Evolutionary conservation across 2,113 vertebrate genomes (phyloP), one percentile per base, ranked within the genome.

Genomic region (Chrysochloris asiatica): DNA sequence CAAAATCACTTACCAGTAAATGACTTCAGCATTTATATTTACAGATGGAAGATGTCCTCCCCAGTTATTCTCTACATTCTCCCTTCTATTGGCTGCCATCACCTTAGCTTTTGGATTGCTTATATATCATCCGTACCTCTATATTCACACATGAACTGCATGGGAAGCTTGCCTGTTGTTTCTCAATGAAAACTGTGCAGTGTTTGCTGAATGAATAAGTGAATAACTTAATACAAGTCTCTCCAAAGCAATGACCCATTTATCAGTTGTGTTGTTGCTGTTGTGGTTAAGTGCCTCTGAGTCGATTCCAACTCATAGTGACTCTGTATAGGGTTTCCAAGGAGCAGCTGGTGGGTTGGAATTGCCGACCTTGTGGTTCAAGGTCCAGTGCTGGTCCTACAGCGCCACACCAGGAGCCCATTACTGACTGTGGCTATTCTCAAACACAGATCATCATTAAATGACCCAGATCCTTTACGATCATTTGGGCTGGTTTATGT

Each of bases 1-100:
- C 67, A 54, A 33, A 47, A 48, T 65, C 59, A n/a, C 52, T 54
- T 54, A 13, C 8, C 52, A 54, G 52, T 54, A 4, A 48, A 71
- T 16, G n/a, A 43, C 12, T 41, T 21, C 65, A 38, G 19, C 7
- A 36, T 36, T 69, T 36, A 69, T 9, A 38, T 69, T 36, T 69
- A 36, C 12, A 52, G 26, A 19, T 0, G 5, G 13, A 3, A n/a
- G 22, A 16, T 8, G 3, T n/a, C 30, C 9, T 69, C n/a, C 56
- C 16, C 45, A 2, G 6, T 9, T 33, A 50, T 1, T 17, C 30
- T 9, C 4, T 10, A 10, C 38, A 7, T 22, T 8, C 26, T 6
- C 38, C 19, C 21, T 54, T 81, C 26, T 26, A 63, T 41, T 36
- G 28, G 54, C 52, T 33, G 9, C 17, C 41, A 8, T 28, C 14